A percentile compares a stretch with the other conserved stretches of the same genome.
Conservation (phyloP, 2,797 vertebrate genomes). For the Poliocrania exsul region DNA sequence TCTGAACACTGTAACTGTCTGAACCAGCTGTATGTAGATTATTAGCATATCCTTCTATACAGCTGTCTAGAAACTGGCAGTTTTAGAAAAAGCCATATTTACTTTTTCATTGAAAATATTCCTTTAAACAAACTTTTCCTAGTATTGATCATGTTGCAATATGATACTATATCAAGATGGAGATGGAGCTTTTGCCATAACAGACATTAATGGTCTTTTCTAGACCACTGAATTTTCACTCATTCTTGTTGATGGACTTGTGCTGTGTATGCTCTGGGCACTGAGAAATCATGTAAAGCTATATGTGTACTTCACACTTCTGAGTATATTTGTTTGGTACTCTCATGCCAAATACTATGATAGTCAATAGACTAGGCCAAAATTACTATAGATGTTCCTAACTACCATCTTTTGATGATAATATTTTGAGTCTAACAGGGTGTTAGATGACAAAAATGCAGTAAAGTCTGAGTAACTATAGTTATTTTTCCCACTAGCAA, state of each 20-base stretch:
- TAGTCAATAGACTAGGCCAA: not conserved
- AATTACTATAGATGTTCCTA: not conserved
- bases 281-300: not conserved
- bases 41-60: not conserved
- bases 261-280: not conserved
- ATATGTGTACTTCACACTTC: not conserved
- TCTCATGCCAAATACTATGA: not conserved
- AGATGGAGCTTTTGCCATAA: not conserved
- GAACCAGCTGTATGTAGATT: not conserved
- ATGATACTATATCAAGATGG: rapidly evolving
- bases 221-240: not conserved
- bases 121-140: not conserved
- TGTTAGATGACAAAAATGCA: not conserved
- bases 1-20: not conserved
- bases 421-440: not conserved
- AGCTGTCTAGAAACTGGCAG: not conserved
- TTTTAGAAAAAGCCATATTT: not conserved
- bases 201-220: not conserved
- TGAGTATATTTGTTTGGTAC: not conserved
- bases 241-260: not conserved
- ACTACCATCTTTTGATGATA: not conserved
- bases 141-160: not conserved
- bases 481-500: not conserved
- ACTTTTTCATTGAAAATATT: not conserved
- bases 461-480: not conserved